phyloP scores from a whole-genome alignment of 2,113 vertebrate species.

The Phaethon lepturus region DNA sequence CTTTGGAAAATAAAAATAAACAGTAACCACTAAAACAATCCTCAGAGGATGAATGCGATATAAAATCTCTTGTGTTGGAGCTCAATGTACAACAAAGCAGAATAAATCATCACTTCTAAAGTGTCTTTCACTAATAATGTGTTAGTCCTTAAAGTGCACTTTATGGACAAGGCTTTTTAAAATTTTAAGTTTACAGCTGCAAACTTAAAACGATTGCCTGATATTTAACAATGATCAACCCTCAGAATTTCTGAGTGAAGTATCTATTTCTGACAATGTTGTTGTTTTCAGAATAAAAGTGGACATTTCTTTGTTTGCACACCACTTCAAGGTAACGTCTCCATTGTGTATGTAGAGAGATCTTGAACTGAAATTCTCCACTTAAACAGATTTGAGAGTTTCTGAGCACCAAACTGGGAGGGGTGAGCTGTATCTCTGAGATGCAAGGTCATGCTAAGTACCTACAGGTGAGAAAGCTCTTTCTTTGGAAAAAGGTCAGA shows the following conservation, averaged over 20 bases:
- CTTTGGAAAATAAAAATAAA: neutral
- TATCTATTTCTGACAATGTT: neutral
- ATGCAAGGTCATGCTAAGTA: neutral
- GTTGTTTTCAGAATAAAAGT: neutral
- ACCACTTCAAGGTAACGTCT: neutral
- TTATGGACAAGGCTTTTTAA: neutral
- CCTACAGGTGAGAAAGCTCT: neutral
- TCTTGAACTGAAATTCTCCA: neutral
- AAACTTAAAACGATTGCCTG: neutral
- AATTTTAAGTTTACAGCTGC: neutral
- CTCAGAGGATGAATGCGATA: neutral
- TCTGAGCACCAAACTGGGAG: neutral
- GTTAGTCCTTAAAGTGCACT: neutral
- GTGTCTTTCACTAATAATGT: neutral
- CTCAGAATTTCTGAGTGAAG: neutral
- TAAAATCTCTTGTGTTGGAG: neutral
- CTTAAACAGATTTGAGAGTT: neutral
- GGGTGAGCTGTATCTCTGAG: neutral
- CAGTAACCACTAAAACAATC: neutral
- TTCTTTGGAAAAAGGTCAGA: neutral
- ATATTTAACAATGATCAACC: neutral
- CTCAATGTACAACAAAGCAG: neutral
- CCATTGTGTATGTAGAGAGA: fast-evolving
- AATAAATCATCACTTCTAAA: neutral
- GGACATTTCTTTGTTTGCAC: neutral